A percentile compares a stretch with the other conserved stretches of the same genome.
Evolutionary conservation across 2,888 invertebrate species (phyloP).

Genomic region (Pandemis corylana): DNA sequence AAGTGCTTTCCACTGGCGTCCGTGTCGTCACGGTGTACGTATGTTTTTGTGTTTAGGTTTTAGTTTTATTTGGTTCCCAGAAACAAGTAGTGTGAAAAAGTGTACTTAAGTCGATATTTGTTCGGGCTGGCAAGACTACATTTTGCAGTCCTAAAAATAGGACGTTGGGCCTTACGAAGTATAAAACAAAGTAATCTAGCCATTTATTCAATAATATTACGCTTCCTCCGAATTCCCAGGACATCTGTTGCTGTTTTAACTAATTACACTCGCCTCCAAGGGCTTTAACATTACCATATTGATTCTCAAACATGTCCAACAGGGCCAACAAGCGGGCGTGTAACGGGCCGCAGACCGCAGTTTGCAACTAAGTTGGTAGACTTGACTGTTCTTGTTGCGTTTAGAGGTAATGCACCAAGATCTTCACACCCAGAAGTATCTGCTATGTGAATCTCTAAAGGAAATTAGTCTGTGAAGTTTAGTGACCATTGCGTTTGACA

Average conservation of each 20-base stretch:
- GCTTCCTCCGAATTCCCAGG: no score
- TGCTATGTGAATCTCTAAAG: no score
- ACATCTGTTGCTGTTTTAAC: neutral
- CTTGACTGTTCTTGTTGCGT: neutral
- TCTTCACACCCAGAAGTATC: no score
- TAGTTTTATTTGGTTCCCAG: no score
- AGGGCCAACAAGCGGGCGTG: conserved; percentile 6
- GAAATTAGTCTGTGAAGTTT: no score
- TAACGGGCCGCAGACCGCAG: neutral
- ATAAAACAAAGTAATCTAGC: no score
- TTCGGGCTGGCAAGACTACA: neutral
- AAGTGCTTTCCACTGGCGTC: no score
- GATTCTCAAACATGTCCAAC: conserved; percentile 40
- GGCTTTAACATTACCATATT: conserved; percentile 44
- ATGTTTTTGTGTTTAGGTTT: no score
- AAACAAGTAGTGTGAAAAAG: no score
- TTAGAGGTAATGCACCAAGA: neutral
- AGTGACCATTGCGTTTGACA: no score
- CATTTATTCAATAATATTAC: no score
- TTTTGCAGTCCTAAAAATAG: neutral
- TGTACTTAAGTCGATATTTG: neutral
- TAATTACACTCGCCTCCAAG: conserved; percentile 6
- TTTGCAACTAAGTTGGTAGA: neutral
- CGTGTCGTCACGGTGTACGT: no score
- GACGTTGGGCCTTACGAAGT: neutral